These are phyloP conservation scores for Beris morrisii DNA, from an alignment of 2,888 invertebrate species.

Conservation along the genomic window DNA sequence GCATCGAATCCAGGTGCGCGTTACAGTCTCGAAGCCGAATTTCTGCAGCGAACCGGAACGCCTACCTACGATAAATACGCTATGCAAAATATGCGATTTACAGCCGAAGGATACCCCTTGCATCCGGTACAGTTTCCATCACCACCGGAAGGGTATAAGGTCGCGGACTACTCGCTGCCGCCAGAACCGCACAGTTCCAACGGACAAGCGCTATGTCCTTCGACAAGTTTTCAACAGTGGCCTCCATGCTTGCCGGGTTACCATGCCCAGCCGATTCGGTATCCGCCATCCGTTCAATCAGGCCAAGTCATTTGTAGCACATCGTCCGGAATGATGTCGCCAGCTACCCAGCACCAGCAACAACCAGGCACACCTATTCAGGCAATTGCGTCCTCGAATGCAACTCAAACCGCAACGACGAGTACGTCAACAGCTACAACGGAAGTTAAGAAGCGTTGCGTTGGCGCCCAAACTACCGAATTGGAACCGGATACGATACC, in stretches of 20 bases:
- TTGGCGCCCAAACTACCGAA: conserved; percentile 64
- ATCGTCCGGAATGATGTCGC: neutral
- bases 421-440: conserved; percentile 46
- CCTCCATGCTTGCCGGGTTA: conserved; percentile 60
- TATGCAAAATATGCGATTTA: conserved; percentile 67
- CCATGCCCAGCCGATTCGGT: conserved; percentile 53
- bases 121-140: conserved; percentile 63
- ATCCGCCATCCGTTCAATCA: conserved; percentile 42
- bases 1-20: conserved; percentile 61
- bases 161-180: conserved; percentile 59
- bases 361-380: conserved; percentile 42
- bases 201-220: conserved; percentile 39
- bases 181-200: conserved; percentile 45
- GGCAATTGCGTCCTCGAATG: conserved; percentile 56
- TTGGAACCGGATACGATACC: conserved; percentile 56
- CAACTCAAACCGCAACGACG: conserved; percentile 40
- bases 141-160: conserved; percentile 71
- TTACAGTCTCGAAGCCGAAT: conserved; percentile 68
- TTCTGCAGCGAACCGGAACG: conserved; percentile 59
- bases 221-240: conserved; percentile 59
- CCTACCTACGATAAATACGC: conserved; percentile 60
- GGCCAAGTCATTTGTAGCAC: conserved; percentile 26
- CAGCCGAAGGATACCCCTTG: conserved; percentile 78
- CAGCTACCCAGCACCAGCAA: conserved; percentile 35
- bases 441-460: conserved; percentile 59